Percentiles rank a stretch among this genome's conserved stretches.
Conservation (phyloP, 2,113 vertebrate genomes). For the Dunckerocampus dactyliophorus region DNA sequence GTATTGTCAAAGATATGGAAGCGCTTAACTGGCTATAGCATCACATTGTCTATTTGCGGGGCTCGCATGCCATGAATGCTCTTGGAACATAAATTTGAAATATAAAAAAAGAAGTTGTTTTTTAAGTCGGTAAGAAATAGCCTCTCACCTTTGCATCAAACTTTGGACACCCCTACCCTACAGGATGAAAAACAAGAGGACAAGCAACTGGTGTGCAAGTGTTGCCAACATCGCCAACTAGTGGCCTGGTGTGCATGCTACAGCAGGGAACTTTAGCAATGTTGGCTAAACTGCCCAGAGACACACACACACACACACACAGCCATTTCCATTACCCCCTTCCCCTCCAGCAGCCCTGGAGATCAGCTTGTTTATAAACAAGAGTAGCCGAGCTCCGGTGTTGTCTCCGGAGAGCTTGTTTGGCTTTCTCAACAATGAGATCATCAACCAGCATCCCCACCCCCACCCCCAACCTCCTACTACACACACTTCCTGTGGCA, state of each 20-base stretch:
- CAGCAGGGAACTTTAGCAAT: not conserved
- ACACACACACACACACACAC: not conserved
- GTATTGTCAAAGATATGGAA: no score
- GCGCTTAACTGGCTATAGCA: no score
- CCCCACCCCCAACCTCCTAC: not conserved
- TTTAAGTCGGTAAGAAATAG: no score
- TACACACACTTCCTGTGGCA: not conserved
- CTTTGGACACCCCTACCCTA: no score
- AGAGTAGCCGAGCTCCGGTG: slow-evolving; percentile 41
- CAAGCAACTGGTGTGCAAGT: no score
- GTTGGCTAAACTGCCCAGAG: slow-evolving; percentile 5
- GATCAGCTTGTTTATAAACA: slow-evolving; percentile 39
- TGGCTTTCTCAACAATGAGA: slow-evolving; percentile 70
- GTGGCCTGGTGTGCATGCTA: not conserved
- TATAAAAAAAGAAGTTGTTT: no score
- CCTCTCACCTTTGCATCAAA: no score
- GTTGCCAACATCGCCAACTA: not conserved
- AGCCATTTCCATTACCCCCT: slow-evolving; percentile 5
- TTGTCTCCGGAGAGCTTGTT: slow-evolving; percentile 51
- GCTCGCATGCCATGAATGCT: no score
- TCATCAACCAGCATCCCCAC: slow-evolving; percentile 53
- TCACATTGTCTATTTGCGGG: no score
- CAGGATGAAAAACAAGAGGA: no score
- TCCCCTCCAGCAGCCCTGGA: not conserved
- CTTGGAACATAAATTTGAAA: no score